phyloP scores from a whole-genome alignment of 2,888 invertebrate genomes.

The Pammene fasciana region DNA sequence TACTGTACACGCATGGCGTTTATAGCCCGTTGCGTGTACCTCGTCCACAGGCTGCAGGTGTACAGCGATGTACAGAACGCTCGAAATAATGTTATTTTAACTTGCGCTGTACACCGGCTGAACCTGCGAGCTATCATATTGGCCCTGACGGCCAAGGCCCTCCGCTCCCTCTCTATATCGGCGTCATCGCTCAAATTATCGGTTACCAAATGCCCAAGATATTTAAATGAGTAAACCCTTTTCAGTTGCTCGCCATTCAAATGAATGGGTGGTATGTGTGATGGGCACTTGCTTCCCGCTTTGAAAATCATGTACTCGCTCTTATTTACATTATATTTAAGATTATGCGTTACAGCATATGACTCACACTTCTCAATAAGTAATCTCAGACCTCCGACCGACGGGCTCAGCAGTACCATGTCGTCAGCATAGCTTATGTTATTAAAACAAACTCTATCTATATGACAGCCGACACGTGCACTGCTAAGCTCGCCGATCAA shows the following conservation, averaged over 20 bases:
- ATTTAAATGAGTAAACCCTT: constrained; percentile 8
- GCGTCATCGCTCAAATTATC: neutral
- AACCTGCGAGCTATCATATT: too few relatives aligned
- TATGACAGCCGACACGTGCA: constrained; percentile 3
- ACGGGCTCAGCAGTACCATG: too few relatives aligned
- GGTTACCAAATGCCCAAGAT: neutral
- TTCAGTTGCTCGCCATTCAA: neutral
- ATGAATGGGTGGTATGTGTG: neutral
- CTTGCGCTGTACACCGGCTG: too few relatives aligned
- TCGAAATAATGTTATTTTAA: neutral
- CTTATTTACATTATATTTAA: neutral
- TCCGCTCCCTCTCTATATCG: neutral
- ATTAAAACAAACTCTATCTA: neutral
- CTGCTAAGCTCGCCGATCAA: too few relatives aligned
- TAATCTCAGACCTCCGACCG: neutral
- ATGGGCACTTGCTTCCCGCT: constrained; percentile 2
- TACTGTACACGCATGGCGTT: neutral
- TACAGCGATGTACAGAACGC: constrained; percentile 5
- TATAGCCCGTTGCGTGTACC: neutral
- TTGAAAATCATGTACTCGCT: neutral
- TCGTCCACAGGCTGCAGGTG: neutral
- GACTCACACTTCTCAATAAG: neutral
- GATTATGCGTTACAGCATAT: neutral
- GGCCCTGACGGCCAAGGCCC: too few relatives aligned
- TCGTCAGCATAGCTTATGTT: too few relatives aligned